Conservation (phyloP, 2,888 invertebrate species). For the Agonum fuliginosum region DNA sequence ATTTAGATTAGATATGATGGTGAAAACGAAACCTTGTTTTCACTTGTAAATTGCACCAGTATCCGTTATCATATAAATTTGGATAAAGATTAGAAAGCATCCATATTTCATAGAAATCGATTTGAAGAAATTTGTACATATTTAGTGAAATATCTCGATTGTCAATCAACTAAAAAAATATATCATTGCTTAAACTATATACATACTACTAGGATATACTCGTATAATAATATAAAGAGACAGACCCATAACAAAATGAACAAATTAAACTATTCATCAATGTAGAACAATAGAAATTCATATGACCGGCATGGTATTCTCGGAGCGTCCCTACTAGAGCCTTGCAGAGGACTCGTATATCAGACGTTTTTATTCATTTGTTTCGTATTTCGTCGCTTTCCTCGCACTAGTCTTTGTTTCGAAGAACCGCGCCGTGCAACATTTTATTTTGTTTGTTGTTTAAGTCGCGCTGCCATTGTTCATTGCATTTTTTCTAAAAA, state of each 20-base stretch:
- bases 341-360: constrained; percentile 45
- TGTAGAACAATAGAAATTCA: constrained; percentile 55
- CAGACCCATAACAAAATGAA: constrained; percentile 9
- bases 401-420: constrained; percentile 48
- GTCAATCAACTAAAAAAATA: too few species aligned
- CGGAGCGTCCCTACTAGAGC: not conserved
- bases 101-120: too few species aligned
- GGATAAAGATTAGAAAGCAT: too few species aligned
- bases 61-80: too few species aligned
- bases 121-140: too few species aligned
- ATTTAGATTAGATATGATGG: too few species aligned
- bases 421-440: constrained; percentile 35
- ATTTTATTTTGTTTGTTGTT: constrained; percentile 42
- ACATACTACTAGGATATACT: too few species aligned
- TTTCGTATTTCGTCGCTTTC: constrained; percentile 31
- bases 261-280: constrained; percentile 20
- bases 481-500: constrained; percentile 25
- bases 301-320: constrained; percentile 43
- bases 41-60: too few species aligned
- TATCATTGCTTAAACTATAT: too few species aligned
- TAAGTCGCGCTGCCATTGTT: constrained; percentile 45
- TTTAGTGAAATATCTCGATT: too few species aligned
- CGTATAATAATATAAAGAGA: too few species aligned
- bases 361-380: constrained; percentile 51
- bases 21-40: too few species aligned